A percentile compares a stretch with the other conserved stretches of the same genome.
These are phyloP conservation scores for Glaucidium brasilianum DNA, from an alignment of 2,113 vertebrate species.

Conservation along the genomic window DNA sequence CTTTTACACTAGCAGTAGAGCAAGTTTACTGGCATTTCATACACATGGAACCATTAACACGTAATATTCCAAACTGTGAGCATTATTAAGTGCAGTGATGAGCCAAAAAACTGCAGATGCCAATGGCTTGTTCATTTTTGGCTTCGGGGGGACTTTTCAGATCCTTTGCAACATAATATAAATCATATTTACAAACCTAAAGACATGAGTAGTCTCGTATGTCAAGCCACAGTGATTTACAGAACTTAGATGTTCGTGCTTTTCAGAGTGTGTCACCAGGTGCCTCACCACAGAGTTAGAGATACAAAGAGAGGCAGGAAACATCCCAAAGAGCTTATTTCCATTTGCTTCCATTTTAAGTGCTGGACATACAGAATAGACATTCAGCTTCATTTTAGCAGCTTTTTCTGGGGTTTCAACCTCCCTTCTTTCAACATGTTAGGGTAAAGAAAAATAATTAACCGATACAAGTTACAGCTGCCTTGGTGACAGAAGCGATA, in stretches of 20 bases:
- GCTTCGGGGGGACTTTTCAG: not conserved
- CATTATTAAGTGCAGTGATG: not conserved
- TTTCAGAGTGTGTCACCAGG: constrained; percentile 1
- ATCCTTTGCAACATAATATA: not conserved
- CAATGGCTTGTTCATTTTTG: not conserved
- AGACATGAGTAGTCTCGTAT: not conserved
- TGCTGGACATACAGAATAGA: not conserved
- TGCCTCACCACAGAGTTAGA: not conserved
- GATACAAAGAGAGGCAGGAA: not conserved
- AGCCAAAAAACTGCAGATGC: not conserved
- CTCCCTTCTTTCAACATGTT: not conserved
- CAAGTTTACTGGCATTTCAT: not conserved
- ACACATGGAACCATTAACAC: not conserved
- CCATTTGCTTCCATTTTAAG: not conserved
- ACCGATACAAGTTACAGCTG: not conserved
- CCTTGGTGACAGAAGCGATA: not conserved
- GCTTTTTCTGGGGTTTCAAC: not conserved
- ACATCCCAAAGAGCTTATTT: not conserved
- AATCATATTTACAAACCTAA: constrained; percentile 31
- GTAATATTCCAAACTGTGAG: not conserved
- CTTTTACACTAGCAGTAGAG: not conserved
- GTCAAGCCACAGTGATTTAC: constrained; percentile 14
- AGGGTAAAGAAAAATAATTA: not conserved
- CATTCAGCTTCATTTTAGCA: not conserved
- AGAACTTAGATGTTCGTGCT: not conserved